Evolutionary conservation across 2,888 invertebrate species (phyloP).

Genomic region (Caenorhabditis wallacei): DNA sequence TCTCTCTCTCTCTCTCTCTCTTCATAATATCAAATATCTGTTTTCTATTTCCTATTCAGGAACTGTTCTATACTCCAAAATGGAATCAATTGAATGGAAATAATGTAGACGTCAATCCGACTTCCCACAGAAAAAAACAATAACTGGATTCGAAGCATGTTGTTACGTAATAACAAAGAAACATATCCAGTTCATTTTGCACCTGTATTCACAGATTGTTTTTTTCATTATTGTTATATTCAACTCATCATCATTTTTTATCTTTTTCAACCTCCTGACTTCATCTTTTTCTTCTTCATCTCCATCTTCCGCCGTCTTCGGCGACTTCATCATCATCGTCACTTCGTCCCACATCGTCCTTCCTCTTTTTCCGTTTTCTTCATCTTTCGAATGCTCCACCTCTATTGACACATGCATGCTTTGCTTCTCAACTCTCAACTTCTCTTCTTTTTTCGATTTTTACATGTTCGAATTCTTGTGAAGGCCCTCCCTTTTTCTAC

Average conservation of each 20-base stretch:
- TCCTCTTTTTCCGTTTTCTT: slow-evolving; percentile 33
- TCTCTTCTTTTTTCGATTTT: slow-evolving; percentile 17
- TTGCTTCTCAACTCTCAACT: slow-evolving; percentile 33
- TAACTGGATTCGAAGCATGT: slow-evolving; percentile 2
- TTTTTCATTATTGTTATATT: slow-evolving; percentile 1
- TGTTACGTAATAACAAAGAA: background rate
- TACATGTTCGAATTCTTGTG: slow-evolving; percentile 37
- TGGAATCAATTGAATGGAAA: slow-evolving; percentile 5
- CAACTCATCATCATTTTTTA: slow-evolving; percentile 5
- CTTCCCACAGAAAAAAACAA: slow-evolving; percentile 2
- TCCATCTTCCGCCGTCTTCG: no score
- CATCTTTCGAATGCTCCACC: slow-evolving; percentile 43
- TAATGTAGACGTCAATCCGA: background rate
- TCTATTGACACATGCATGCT: slow-evolving; percentile 43
- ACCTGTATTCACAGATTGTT: background rate
- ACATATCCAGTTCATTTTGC: background rate
- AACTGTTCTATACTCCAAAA: slow-evolving; percentile 12
- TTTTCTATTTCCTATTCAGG: slow-evolving; percentile 6
- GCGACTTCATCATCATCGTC: slow-evolving; percentile 4
- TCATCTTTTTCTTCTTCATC: slow-evolving; percentile 7
- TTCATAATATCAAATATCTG: background rate
- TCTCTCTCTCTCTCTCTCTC: background rate
- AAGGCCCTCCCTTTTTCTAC: slow-evolving; percentile 12
- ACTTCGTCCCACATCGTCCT: background rate
- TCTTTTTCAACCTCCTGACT: slow-evolving; percentile 14